Evolutionary conservation across 64 coral and sea anemone genomes (phyloP), one percentile per base, ranked within the genome.

Genomic region (Dendrophyllia cribrosa): DNA sequence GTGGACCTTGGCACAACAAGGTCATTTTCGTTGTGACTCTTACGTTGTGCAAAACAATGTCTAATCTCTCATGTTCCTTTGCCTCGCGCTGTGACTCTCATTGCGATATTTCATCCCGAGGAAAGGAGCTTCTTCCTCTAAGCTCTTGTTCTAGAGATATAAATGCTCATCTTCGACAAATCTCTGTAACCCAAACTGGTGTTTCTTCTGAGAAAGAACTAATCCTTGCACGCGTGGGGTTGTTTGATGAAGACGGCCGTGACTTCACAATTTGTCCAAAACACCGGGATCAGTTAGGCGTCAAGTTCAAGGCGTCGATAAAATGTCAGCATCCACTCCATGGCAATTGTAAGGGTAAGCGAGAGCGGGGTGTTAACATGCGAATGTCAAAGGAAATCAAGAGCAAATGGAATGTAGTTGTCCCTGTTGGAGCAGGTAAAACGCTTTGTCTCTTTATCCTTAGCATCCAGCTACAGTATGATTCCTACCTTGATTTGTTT

Each of bases 221-320:
- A 49, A 76, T 58, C 12, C 76, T 79, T 76, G 74, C 74, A 19
- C 74, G 74, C n/a, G 26, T 76, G 1, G 74, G 74, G 34, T 55
- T 76, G 74, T 79, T 79, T 79, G 76, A 58, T 58, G 51, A 79
- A 58, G 12, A 52, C 50, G 76, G 76, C 25, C 5, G 20, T 55
- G 76, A 58, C 25, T 10, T 76, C 12, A 49, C 44, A n/a, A 76
- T 76, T n/a, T 76, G 74, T 49, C 74, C 74, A 76, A 76, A 70
- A 17, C 67, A 70, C 15, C 67, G 17, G 6, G 67, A 8, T 70
- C 7, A 12, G 15, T 17, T 70, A 12, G 20, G 67, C 7, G 26
- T 70, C 6, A 70, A 70, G 17, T 70, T 12, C 15, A 12, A 14
- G 7, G 9, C 67, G 20, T 70, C 67, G 17, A 70, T 7, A 70